Percentiles rank a stretch among this genome's conserved stretches.
Evolutionary conservation across 1,140 invertebrate genomes (phyloP).

Genomic region (Teleopsis dalmanni): DNA sequence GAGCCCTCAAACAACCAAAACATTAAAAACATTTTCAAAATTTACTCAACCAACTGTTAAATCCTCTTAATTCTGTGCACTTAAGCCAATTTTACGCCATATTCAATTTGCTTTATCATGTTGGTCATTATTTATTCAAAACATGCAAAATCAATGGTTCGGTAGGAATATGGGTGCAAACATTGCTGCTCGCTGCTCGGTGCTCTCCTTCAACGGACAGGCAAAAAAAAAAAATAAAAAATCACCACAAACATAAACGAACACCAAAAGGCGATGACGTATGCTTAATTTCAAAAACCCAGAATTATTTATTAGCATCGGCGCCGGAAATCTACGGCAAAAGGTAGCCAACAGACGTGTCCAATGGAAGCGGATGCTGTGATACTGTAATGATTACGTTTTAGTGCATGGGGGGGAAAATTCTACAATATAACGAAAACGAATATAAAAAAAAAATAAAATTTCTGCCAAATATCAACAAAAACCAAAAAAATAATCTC

Average conservation of each 20-base stretch:
- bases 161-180: background rate
- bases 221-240: background rate
- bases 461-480: too few species aligned
- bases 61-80: constrained; percentile 10
- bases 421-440: background rate
- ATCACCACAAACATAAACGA: background rate
- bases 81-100: constrained; percentile 14
- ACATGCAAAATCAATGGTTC: constrained; percentile 14
- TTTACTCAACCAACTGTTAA: constrained; percentile 8
- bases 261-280: constrained; percentile 11
- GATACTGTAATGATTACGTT: too few species aligned
- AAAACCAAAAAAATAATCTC: too few species aligned
- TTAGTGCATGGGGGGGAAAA: background rate
- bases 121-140: constrained; percentile 14
- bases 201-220: too few species aligned
- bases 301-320: constrained; percentile 9
- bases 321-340: background rate
- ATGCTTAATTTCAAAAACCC: constrained; percentile 12
- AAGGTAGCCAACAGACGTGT: constrained; percentile 1
- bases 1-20: too few species aligned
- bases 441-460: constrained; percentile 2
- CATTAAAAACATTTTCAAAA: too few species aligned
- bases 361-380: background rate
- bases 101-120: constrained; percentile 7
- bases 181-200: background rate